A percentile compares a stretch with the other conserved stretches of the same genome.
Conservation (phyloP, 2,888 invertebrate genomes). For the Odontomyia ornata region DNA sequence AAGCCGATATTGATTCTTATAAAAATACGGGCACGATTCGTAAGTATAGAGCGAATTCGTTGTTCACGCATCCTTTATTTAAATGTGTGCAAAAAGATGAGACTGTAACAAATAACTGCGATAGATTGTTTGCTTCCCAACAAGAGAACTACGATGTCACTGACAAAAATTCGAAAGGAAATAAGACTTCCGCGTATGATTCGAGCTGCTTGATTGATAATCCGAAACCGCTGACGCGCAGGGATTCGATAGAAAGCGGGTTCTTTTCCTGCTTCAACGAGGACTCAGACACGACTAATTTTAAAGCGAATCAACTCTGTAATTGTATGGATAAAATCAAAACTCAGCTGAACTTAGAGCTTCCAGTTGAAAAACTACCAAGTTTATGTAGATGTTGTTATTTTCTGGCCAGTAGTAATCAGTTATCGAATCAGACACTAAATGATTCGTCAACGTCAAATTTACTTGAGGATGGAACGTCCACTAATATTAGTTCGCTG, state of each 20-base stretch:
- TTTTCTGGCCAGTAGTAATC: constrained; percentile 47
- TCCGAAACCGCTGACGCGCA: constrained; percentile 68
- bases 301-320: constrained; percentile 52
- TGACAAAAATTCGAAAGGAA: constrained; percentile 56
- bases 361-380: constrained; percentile 60
- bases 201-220: constrained; percentile 55
- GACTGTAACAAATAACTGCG: constrained; percentile 28
- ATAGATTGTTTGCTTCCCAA: constrained; percentile 50
- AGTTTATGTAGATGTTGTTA: constrained; percentile 62
- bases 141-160: constrained; percentile 52
- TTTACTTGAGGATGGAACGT: constrained; percentile 68
- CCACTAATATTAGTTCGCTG: constrained; percentile 68
- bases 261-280: constrained; percentile 89
- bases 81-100: constrained; percentile 55
- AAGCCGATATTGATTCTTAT: constrained; percentile 49
- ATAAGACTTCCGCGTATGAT: constrained; percentile 56
- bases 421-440: constrained; percentile 55
- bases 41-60: constrained; percentile 67
- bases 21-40: constrained; percentile 56
- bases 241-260: constrained; percentile 89
- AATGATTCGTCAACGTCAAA: constrained; percentile 67
- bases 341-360: constrained; percentile 58
- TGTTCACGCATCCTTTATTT: constrained; percentile 70
- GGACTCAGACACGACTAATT: constrained; percentile 73
- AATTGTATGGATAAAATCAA: constrained; percentile 60